phyloP scores from a whole-genome alignment of 2,888 invertebrate species.

The Dendrolimus pini region DNA sequence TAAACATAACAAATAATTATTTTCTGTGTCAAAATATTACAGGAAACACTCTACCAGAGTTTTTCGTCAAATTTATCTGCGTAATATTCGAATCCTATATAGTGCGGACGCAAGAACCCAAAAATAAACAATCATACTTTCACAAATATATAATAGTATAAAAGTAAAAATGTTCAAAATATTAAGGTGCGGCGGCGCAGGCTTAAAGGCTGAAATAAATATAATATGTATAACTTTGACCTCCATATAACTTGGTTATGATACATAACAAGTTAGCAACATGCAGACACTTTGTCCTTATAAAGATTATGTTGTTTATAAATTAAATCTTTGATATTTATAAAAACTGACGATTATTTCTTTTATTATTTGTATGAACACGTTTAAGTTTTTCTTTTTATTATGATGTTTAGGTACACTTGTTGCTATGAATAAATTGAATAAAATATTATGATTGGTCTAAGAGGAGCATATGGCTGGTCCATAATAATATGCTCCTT shows the following conservation, averaged over 20 bases:
- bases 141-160: not conserved
- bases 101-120: not conserved
- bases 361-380: not conserved
- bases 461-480: no score
- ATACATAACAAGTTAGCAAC: not conserved
- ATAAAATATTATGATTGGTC: no score
- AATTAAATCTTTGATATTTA: not conserved
- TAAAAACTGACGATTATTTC: no score
- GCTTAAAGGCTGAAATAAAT: not conserved
- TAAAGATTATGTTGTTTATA: not conserved
- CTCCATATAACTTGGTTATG: not conserved
- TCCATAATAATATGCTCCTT: no score
- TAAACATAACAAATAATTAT: no score
- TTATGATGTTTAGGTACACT: no score
- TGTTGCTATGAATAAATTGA: no score
- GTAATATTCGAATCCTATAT: no score
- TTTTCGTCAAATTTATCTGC: no score
- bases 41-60: no score
- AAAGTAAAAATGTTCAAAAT: not conserved
- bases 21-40: no score
- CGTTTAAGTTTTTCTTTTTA: not conserved
- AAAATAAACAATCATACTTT: not conserved
- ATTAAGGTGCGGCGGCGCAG: slow-evolving; percentile 10
- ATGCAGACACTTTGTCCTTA: not conserved
- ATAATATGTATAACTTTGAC: not conserved